Percentiles rank a stretch among this genome's conserved stretches.
These are phyloP conservation scores for Ptyas mucosa DNA, from an alignment of 2,113 vertebrate species.

Conservation along the genomic window DNA sequence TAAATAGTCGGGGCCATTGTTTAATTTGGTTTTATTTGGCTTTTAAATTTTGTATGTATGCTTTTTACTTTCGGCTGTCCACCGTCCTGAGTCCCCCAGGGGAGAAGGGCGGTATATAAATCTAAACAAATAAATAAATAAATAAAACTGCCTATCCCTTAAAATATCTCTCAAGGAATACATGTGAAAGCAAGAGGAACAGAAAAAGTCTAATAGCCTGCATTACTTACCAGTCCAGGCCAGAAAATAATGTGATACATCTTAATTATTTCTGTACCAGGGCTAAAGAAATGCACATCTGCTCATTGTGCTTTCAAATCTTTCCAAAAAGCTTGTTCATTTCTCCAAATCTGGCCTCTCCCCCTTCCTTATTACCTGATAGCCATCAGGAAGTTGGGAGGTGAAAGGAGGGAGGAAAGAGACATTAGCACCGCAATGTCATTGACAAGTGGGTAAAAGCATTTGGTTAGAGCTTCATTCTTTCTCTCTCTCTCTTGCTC, in stretches of 20 bases:
- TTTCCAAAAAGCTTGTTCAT: neutral
- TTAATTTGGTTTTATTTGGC: too few species aligned
- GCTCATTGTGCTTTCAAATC: neutral
- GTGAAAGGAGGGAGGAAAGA: neutral
- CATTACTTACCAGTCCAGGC: neutral
- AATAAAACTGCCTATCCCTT: neutral
- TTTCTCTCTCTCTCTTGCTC: too few species aligned
- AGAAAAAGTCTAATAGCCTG: neutral
- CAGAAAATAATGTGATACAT: neutral
- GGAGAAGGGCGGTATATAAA: too few species aligned
- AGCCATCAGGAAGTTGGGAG: neutral
- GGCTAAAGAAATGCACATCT: neutral
- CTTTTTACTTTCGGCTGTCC: too few species aligned
- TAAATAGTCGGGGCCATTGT: too few species aligned
- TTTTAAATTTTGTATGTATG: too few species aligned
- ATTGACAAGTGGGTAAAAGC: neutral
- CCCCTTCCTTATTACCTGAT: neutral
- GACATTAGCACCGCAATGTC: neutral
- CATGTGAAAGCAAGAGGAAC: neutral
- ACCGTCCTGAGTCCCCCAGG: too few species aligned
- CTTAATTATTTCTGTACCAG: accelerated
- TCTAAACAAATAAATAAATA: too few species aligned
- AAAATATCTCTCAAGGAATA: neutral
- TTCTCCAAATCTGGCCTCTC: neutral
- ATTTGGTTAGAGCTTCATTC: neutral